Evolutionary conservation across 2,113 vertebrate species (phyloP), one percentile per base, ranked within the genome.

Genomic region (Nothocercus julius): DNA sequence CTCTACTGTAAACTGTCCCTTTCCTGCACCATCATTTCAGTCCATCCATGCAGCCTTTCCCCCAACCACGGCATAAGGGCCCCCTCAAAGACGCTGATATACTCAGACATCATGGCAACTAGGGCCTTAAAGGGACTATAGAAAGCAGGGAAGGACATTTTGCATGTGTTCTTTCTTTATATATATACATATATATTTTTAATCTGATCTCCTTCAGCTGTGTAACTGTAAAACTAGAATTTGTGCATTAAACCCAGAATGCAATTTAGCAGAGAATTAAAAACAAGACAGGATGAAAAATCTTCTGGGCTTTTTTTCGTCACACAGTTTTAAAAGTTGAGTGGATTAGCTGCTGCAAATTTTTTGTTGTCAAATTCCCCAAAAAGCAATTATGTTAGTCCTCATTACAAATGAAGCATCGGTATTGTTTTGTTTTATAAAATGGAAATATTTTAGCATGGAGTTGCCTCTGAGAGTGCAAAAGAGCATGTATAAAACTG

Each of bases 381-480:
- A 62, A 78, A 92, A 93, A 90, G 62, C 82, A 95, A 92, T 96
- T 96, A 92, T 93, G 58, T 75, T 94, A 95, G 94, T 92, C 70
- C 67, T 82, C 78, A 51, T 89, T 83, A 89, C 82, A 67, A 80
- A 32, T 96, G 95, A 96, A 78, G 94, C 95, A 95, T 54, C 59
- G 63, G 78, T 72, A 87, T 87, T 89, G 78, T 89, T 95, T 93
- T 77, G 81, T 70, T 94, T 87, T 74, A 69, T 82, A 63, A 95
- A 96, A 92, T 82, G 40, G 87, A 89, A 90, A 94, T 70, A 45
- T 5, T 82, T 82, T 82, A 89, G 78, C 4, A 0, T 61, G 30
- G 59, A 69, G 86, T 67, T 94, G 40, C 67, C 93, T 95, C 88
- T 87, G 45, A 92, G 82, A 92, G 90, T 77, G 90, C 88, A 92